Evolutionary conservation across 2,797 vertebrate species (phyloP).

Genomic region (Ambastaia sidthimunki): DNA sequence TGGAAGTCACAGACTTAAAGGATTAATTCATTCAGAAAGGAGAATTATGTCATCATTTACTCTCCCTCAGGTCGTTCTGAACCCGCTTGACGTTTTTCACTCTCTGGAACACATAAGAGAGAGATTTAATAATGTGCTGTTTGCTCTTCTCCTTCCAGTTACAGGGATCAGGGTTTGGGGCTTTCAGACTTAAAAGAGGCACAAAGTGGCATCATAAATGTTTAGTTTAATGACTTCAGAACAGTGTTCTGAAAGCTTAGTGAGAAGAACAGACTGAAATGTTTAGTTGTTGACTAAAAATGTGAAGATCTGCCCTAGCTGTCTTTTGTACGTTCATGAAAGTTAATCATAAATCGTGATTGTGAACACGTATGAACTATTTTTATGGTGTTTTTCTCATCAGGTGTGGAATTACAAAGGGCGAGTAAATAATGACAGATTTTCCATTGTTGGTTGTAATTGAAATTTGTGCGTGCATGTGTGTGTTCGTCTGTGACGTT

Average conservation of each 20-base stretch:
- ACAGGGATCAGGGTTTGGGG: neutral
- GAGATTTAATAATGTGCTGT: neutral
- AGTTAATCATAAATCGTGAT: no score
- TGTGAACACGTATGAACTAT: no score
- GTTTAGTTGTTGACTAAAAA: neutral
- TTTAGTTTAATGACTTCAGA: neutral
- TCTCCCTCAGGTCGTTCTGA: neutral
- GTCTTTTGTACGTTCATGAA: no score
- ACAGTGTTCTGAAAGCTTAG: neutral
- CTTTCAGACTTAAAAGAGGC: neutral
- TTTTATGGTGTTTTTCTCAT: no score
- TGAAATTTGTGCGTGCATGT: neutral
- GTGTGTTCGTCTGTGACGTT: conserved; percentile 22
- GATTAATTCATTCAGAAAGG: neutral
- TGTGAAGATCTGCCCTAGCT: neutral
- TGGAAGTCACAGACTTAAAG: conserved; percentile 14
- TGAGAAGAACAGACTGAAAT: neutral
- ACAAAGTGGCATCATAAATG: neutral
- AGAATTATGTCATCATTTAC: neutral
- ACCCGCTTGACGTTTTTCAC: neutral
- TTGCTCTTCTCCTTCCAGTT: neutral
- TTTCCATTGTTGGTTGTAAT: neutral
- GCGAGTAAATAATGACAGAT: neutral
- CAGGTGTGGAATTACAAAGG: neutral
- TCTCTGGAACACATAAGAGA: neutral